phyloP scores from a whole-genome alignment of 2,797 vertebrate species.

The Acipenser transmontanus region DNA sequence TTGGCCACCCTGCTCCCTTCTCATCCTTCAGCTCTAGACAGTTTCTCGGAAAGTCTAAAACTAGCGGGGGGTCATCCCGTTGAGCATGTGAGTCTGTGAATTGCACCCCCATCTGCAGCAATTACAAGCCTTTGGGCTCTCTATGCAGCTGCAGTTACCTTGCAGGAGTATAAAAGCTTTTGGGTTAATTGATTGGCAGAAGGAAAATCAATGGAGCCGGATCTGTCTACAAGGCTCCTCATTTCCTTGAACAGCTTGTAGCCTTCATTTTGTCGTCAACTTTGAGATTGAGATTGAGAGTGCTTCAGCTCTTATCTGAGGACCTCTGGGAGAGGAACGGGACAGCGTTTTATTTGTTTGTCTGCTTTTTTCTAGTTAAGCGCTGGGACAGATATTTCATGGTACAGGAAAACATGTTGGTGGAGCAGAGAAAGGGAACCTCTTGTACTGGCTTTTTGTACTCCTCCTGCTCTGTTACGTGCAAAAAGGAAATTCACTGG shows the following conservation, averaged over 20 bases:
- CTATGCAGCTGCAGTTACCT: slow-evolving; percentile 35
- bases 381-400: too few species aligned
- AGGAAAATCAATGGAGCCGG: slow-evolving; percentile 57
- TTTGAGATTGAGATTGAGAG: too few species aligned
- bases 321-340: neutral
- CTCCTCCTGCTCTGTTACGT: too few species aligned
- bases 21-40: neutral
- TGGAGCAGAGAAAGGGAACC: too few species aligned
- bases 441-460: too few species aligned
- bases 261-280: slow-evolving; percentile 6
- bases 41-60: too few species aligned
- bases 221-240: slow-evolving; percentile 50
- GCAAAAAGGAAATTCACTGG: too few species aligned
- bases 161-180: slow-evolving; percentile 58
- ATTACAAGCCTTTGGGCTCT: slow-evolving; percentile 17
- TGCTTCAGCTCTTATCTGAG: too few species aligned
- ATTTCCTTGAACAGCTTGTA: slow-evolving; percentile 41
- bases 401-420: too few species aligned
- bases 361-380: too few species aligned
- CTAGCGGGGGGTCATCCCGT: too few species aligned
- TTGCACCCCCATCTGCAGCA: neutral
- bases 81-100: too few species aligned
- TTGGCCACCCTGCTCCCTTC: neutral
- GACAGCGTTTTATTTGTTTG: neutral
- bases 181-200: slow-evolving; percentile 62